Conservation (phyloP, 1,140 invertebrate genomes). For the Drosophila aff. region DNA sequence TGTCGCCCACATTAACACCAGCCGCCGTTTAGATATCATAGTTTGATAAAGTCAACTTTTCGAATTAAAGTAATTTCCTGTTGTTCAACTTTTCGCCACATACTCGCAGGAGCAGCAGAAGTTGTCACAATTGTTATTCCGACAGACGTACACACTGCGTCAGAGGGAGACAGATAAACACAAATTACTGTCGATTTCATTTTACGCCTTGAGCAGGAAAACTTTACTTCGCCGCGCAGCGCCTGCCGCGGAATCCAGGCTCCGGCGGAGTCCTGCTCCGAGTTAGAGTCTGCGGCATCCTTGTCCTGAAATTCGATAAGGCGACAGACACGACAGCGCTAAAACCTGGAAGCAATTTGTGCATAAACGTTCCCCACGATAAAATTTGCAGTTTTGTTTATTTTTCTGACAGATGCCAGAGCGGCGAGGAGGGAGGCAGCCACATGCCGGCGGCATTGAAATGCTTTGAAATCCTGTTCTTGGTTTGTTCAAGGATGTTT, state of each 20-base stretch:
- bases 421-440: constrained; percentile 3
- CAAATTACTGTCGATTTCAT: constrained; percentile 83
- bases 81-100: constrained; percentile 51
- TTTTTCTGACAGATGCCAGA: constrained; percentile 75
- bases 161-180: constrained; percentile 59
- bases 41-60: constrained; percentile 76
- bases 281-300: constrained; percentile 42
- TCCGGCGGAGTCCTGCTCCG: constrained; percentile 17
- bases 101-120: constrained; percentile 38
- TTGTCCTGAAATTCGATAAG: constrained; percentile 77
- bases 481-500: constrained; percentile 54
- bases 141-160: constrained; percentile 32
- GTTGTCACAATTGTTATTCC: constrained; percentile 80
- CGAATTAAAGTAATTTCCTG: constrained; percentile 80
- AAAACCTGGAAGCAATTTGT: constrained; percentile 83
- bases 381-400: constrained; percentile 83
- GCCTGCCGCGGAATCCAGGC: constrained; percentile 39
- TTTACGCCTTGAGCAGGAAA: constrained; percentile 81
- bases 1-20: constrained; percentile 63
- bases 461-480: constrained; percentile 69
- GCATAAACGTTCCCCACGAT: constrained; percentile 81
- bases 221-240: constrained; percentile 64
- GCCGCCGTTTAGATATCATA: constrained; percentile 54
- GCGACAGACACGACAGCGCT: constrained; percentile 60
- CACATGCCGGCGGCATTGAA: constrained; percentile 37